Evolutionary conservation across 2,888 invertebrate genomes (phyloP).

Genomic region (Myopa tessellatipennis): DNA sequence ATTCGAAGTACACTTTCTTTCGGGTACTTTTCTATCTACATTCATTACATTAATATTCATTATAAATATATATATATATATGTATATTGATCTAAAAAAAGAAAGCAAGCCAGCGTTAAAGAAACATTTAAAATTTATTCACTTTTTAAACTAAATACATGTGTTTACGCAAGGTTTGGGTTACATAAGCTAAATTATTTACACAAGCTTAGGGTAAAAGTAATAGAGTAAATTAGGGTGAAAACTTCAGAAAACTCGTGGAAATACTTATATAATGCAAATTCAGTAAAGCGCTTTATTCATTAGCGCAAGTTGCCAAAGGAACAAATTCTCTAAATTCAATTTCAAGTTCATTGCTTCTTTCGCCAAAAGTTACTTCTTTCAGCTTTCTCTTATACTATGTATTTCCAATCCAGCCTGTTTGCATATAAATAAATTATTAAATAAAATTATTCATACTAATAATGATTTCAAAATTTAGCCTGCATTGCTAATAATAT

Average conservation of each 20-base stretch:
- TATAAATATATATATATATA: neutral
- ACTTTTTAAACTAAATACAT: conserved; percentile 14
- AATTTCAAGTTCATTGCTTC: too few relatives aligned
- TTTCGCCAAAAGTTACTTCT: too few relatives aligned
- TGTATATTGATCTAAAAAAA: neutral
- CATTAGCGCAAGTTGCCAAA: neutral
- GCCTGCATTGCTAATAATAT: neutral
- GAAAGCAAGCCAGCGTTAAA: neutral
- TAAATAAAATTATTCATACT: too few relatives aligned
- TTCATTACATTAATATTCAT: neutral
- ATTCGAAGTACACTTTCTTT: too few relatives aligned
- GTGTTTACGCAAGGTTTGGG: neutral
- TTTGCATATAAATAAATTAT: too few relatives aligned
- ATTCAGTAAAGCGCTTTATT: neutral
- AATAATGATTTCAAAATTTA: neutral
- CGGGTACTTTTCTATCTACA: too few relatives aligned
- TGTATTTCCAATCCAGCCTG: too few relatives aligned
- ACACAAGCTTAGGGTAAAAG: neutral
- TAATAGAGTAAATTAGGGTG: neutral
- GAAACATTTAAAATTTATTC: conserved; percentile 16
- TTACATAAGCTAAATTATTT: conserved; percentile 13
- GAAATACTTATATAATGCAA: neutral
- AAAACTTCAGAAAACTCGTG: neutral
- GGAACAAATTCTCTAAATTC: too few relatives aligned
- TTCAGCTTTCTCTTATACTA: too few relatives aligned